Conservation (phyloP, 2,113 vertebrate species). For the Micromys minutus region DNA sequence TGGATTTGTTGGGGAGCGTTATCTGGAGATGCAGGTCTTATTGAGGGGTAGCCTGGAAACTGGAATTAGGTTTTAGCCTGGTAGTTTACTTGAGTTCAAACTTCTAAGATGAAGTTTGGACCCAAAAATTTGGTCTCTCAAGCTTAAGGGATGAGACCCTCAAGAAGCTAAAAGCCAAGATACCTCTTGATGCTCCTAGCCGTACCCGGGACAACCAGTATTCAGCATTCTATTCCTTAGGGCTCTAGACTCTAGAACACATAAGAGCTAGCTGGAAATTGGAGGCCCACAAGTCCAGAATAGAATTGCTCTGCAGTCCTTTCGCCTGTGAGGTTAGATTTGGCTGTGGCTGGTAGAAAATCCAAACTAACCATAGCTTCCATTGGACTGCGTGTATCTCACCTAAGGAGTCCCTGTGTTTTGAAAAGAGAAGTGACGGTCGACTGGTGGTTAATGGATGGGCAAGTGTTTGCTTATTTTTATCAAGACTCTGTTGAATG, state of each 20-base stretch:
- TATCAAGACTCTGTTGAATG: conserved; percentile 1
- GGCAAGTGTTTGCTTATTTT: conserved; percentile 32
- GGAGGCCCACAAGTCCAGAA: not conserved
- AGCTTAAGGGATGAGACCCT: not conserved
- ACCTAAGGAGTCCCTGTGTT: conserved; percentile 28
- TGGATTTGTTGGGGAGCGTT: no score
- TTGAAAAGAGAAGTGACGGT: conserved; percentile 33
- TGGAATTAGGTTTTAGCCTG: no score
- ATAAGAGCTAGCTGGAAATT: not conserved
- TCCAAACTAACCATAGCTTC: not conserved
- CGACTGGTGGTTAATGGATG: not conserved
- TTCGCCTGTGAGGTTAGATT: not conserved
- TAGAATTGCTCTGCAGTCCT: not conserved
- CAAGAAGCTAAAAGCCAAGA: not conserved
- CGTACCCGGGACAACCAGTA: not conserved
- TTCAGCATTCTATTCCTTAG: not conserved
- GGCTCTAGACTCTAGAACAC: not conserved
- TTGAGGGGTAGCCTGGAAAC: no score
- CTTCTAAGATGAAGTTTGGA: no score
- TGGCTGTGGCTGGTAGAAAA: not conserved
- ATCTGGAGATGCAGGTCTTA: no score
- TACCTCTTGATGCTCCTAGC: not conserved
- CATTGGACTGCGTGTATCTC: not conserved
- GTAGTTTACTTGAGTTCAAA: no score
- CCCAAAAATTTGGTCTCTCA: no score